Conservation (phyloP, 2,113 vertebrate species). For the Rhadina sibilatrix region DNA sequence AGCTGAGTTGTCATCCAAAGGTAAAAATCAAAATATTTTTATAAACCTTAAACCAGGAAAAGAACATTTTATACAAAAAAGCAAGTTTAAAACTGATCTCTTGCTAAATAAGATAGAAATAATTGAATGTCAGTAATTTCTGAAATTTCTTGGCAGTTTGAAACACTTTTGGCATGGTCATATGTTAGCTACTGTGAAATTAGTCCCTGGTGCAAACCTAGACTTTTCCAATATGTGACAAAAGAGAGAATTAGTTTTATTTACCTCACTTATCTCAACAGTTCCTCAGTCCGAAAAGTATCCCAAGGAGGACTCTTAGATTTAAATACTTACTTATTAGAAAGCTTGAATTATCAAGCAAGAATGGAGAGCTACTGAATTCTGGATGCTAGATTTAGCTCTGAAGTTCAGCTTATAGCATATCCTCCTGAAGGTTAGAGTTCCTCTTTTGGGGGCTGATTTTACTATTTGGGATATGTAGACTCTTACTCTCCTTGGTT, state of each 20-base stretch:
- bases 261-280: background rate
- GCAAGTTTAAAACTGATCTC: background rate
- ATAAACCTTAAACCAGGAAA: background rate
- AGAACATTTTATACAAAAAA: background rate
- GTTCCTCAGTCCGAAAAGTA: background rate
- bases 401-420: background rate
- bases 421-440: background rate
- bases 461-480: background rate
- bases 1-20: background rate
- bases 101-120: background rate
- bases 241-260: background rate
- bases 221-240: background rate
- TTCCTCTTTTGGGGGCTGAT: background rate
- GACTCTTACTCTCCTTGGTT: background rate
- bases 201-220: background rate
- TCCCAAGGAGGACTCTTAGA: background rate
- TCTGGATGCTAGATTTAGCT: background rate
- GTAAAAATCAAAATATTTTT: slow-evolving; percentile 19
- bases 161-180: background rate
- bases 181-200: background rate
- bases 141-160: background rate
- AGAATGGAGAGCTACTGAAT: background rate
- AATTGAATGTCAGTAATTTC: background rate
- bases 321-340: background rate
- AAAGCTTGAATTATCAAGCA: background rate